A percentile compares a stretch with the other conserved stretches of the same genome.
Evolutionary conservation across 2,113 vertebrate species (phyloP).

Genomic region (Asarcornis scutulata): DNA sequence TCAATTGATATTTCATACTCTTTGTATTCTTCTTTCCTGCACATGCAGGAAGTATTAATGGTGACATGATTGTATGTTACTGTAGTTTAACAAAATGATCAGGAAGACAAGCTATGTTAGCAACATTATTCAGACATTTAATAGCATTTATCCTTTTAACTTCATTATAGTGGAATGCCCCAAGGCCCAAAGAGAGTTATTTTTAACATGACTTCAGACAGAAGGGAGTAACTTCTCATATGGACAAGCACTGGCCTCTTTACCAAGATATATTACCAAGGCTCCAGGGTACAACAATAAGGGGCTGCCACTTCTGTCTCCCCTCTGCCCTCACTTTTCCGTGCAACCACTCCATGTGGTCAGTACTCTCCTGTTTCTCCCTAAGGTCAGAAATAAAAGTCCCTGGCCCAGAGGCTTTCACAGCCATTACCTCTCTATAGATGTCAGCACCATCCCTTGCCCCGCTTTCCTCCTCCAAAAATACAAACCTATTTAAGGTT

Average conservation of each 20-base stretch:
- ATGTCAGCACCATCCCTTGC: slow-evolving; percentile 51
- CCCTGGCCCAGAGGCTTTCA: not conserved
- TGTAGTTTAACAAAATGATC: slow-evolving; percentile 69
- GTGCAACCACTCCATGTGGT: slow-evolving; percentile 32
- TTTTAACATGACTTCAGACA: slow-evolving; percentile 62
- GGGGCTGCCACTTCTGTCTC: not conserved
- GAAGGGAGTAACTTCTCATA: slow-evolving; percentile 42
- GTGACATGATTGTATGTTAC: slow-evolving; percentile 70
- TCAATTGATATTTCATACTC: slow-evolving; percentile 67
- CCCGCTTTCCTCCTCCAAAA: not conserved
- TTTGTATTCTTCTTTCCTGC: slow-evolving; percentile 64
- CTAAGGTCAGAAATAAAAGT: slow-evolving; percentile 47
- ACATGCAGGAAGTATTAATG: slow-evolving; percentile 72
- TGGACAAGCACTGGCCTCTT: not conserved
- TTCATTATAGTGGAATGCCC: slow-evolving; percentile 59
- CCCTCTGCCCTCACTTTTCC: not conserved
- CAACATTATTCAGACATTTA: slow-evolving; percentile 74
- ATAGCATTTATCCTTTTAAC: slow-evolving; percentile 74
- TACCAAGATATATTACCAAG: slow-evolving; percentile 34
- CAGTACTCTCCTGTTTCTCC: slow-evolving; percentile 58
- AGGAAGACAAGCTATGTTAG: slow-evolving; percentile 69
- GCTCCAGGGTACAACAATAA: not conserved
- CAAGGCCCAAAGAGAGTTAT: slow-evolving; percentile 45
- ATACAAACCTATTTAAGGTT: not conserved
- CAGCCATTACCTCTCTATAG: slow-evolving; percentile 50